Conservation (phyloP, 2,888 invertebrate genomes). For the Idaea dimidiata region DNA sequence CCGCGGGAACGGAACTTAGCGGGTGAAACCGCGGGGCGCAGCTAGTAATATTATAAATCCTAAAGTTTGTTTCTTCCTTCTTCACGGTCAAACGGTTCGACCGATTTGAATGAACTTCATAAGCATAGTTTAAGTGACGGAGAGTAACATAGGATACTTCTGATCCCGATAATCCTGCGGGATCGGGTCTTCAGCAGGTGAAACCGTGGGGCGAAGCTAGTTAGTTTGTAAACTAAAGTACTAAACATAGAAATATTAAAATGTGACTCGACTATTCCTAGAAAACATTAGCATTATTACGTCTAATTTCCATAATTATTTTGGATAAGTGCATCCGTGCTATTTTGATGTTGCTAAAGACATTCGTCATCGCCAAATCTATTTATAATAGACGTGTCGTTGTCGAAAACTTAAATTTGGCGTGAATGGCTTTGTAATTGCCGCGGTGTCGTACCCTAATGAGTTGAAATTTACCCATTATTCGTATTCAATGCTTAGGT, state of each 20-base stretch:
- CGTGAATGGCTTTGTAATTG: conserved; percentile 63
- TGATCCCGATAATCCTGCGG: too few species aligned
- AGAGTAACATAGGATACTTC: too few species aligned
- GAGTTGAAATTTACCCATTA: conserved; percentile 65
- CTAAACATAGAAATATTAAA: neutral
- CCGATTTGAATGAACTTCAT: too few species aligned
- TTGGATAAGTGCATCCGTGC: conserved; percentile 45
- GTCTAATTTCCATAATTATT: conserved; percentile 32
- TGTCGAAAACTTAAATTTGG: conserved; percentile 50
- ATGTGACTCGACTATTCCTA: conserved; percentile 11
- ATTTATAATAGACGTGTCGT: conserved; percentile 71
- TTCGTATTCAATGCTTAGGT: conserved; percentile 50
- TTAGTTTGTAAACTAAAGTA: neutral
- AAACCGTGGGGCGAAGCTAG: too few species aligned
- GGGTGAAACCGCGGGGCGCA: too few species aligned
- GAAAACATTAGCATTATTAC: conserved; percentile 27
- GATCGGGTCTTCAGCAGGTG: too few species aligned
- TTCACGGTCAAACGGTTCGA: too few species aligned
- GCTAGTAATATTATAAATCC: too few species aligned
- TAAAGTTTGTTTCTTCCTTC: too few species aligned
- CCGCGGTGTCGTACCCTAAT: conserved; percentile 55
- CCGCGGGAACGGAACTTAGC: too few species aligned
- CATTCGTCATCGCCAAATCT: conserved; percentile 64
- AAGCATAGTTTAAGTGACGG: too few species aligned
- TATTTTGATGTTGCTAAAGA: conserved; percentile 49